Conservation (phyloP, 2,797 vertebrate genomes). For the Prunella strophiata region DNA sequence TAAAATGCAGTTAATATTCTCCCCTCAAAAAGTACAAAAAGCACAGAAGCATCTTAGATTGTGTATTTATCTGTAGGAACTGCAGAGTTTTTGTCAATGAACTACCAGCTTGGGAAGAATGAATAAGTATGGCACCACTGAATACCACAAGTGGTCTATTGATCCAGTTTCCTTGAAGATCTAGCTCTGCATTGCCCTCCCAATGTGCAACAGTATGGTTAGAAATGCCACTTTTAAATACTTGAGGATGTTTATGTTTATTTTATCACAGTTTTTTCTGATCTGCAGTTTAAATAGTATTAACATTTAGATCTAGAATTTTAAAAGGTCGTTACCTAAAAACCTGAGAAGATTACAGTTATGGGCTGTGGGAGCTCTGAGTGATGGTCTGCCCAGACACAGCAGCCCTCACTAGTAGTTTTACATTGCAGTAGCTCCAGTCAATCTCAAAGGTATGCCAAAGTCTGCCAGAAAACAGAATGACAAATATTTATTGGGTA, state of each 20-base stretch:
- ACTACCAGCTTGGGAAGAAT: not conserved
- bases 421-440: not conserved
- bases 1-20: slow-evolving; percentile 31
- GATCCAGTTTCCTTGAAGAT: not conserved
- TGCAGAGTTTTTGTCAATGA: not conserved
- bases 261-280: not conserved
- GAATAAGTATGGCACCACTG: not conserved
- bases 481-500: not conserved
- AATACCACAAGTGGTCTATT: not conserved
- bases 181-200: not conserved
- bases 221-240: not conserved
- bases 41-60: not conserved
- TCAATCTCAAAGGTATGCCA: not conserved
- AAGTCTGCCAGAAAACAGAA: not conserved
- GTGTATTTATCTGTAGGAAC: not conserved
- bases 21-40: not conserved
- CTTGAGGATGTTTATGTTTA: not conserved
- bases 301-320: not conserved
- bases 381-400: not conserved
- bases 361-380: not conserved
- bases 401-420: not conserved
- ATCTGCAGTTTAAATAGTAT: not conserved
- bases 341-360: not conserved
- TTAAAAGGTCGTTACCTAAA: not conserved
- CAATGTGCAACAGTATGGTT: not conserved